Conservation (phyloP, 2,113 vertebrate species). For the Platichthys stellatus region DNA sequence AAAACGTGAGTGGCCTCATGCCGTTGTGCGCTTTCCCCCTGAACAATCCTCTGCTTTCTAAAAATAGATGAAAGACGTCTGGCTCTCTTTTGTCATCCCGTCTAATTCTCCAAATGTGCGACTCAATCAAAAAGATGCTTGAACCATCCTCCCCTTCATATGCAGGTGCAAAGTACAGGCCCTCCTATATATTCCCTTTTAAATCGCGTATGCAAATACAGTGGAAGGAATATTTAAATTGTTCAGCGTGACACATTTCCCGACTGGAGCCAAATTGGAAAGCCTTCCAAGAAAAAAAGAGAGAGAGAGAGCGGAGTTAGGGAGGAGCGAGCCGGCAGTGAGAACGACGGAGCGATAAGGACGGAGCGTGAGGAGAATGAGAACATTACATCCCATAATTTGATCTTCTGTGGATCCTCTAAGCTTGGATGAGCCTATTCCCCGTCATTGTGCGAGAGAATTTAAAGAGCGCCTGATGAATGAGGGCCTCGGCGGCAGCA, state of each 20-base stretch:
- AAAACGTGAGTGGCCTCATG: conserved; percentile 13
- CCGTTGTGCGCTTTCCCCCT: conserved; percentile 21
- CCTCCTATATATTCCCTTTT: not conserved
- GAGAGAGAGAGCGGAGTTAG: not conserved
- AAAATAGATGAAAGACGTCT: conserved; percentile 46
- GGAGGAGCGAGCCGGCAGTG: conserved; percentile 2
- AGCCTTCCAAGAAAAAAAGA: conserved; percentile 26
- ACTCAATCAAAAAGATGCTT: conserved; percentile 7
- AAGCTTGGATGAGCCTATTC: conserved; percentile 57
- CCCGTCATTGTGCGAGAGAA: conserved; percentile 54
- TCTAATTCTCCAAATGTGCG: conserved; percentile 28
- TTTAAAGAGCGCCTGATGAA: conserved; percentile 58
- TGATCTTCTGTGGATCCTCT: conserved; percentile 49
- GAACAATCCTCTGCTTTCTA: conserved; percentile 18
- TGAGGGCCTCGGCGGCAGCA: conserved; percentile 44
- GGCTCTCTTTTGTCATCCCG: conserved; percentile 9
- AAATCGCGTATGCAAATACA: conserved; percentile 4
- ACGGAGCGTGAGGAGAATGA: conserved; percentile 14
- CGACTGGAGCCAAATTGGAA: conserved; percentile 42
- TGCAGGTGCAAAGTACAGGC: not conserved
- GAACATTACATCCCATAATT: conserved; percentile 62
- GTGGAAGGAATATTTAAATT: conserved; percentile 25
- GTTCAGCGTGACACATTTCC: conserved; percentile 45
- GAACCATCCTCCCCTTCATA: conserved; percentile 24
- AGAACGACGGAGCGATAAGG: conserved; percentile 27